phyloP scores from a whole-genome alignment of 2,113 vertebrate genomes.

The Salvelinus namaycush region DNA sequence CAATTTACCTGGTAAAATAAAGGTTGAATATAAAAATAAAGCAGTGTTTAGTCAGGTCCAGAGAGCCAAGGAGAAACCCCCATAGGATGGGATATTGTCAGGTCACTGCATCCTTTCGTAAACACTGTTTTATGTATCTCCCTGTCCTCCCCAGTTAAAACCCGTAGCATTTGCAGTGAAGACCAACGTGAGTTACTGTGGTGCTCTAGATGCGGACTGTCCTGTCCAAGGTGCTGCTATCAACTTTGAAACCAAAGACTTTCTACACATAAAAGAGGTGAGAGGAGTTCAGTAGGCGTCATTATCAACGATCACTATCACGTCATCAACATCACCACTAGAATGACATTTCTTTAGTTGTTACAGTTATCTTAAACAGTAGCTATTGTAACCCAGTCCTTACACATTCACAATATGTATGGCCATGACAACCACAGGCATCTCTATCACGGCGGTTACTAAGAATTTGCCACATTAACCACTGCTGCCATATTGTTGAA shows the following conservation, averaged over 20 bases:
- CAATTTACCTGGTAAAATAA: background rate
- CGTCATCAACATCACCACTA: too few relatives aligned
- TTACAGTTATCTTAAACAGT: background rate
- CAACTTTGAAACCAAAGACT: constrained; percentile 96
- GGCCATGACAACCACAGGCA: background rate
- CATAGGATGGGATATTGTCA: background rate
- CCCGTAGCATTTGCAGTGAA: constrained; percentile 94
- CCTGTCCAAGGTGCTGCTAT: constrained; percentile 93
- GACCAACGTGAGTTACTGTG: constrained; percentile 94
- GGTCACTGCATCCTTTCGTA: background rate
- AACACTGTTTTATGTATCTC: background rate
- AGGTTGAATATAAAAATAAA: background rate
- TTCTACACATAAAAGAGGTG: constrained; percentile 98
- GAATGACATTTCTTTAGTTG: too few relatives aligned
- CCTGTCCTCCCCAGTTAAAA: constrained; percentile 78
- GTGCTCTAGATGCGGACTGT: constrained; percentile 84
- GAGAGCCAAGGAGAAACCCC: background rate
- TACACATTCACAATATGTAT: background rate
- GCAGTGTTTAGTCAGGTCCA: background rate
- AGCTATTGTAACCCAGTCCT: background rate
- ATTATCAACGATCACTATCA: too few relatives aligned
- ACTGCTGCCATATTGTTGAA: background rate
- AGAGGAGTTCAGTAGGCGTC: constrained; percentile 15
- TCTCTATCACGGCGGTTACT: background rate
- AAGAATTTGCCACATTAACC: too few relatives aligned